Evolutionary conservation across 1,140 invertebrate genomes (phyloP), one percentile per base, ranked within the genome.

Genomic region (Elysia chlorotica): DNA sequence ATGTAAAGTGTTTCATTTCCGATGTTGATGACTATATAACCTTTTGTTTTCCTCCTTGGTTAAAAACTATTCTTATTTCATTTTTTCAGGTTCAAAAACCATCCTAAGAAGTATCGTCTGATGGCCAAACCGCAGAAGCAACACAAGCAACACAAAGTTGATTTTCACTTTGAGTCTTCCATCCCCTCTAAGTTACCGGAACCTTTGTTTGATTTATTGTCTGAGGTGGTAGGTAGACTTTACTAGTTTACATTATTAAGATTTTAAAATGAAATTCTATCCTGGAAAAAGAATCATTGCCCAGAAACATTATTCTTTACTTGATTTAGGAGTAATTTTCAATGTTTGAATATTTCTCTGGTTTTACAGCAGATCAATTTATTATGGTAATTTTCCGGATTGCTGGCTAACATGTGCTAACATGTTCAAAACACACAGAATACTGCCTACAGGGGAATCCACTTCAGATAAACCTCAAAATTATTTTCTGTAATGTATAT

Each of bases 101-200:
- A 82, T 74, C 78, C 84, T 6, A 88, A 88, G 75, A 90, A 90
- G 70, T 90, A 90, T 75, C 81, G 87, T 25, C 73, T 90, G 25
- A 85, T 90, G 19, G 76, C 84, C 48, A 61, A 78, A 74, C 85
- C 85, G 33, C 80, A 79, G 17, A 76, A 79, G 63, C 76, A 66
- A 35, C 76, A 61, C 61, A 78, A 80, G 74, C 53, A 69, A 25
- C 65, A 74, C 30, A 77, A 83, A 68, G 76, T 86, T 25, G 76
- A 83, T n/a, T 82, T 86, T 53, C 76, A 75, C 71, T 74, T 87
- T 19, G 78, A 82, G 37, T 78, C 81, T 25, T 76, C 77, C 25
- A 65, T 81, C 68, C 81, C 85, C 59, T 88, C 86, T 33, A 83
- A 85, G 63, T 78, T 89, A 2, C 80, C 84, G 56, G 38, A 57